phyloP scores from a whole-genome alignment of 92 coral and sea anemone genomes.

The Isaurus tuberculatus region DNA sequence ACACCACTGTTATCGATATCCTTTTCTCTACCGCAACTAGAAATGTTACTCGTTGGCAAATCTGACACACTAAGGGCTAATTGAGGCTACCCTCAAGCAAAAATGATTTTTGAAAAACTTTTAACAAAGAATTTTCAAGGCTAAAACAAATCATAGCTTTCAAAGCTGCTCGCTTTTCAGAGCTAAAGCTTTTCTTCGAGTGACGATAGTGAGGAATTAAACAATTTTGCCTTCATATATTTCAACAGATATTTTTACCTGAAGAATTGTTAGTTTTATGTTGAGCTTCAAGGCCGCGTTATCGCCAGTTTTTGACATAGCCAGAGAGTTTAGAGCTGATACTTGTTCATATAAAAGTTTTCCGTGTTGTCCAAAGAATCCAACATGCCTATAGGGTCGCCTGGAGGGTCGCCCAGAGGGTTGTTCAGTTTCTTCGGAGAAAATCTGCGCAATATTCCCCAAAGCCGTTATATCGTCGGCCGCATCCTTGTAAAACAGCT shows the following conservation, averaged over 20 bases:
- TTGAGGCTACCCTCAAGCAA: too few relatives aligned
- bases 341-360: conserved; percentile 15
- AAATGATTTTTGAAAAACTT: too few relatives aligned
- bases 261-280: neutral
- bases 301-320: conserved; percentile 26
- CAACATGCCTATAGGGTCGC: too few relatives aligned
- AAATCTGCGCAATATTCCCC: conserved; percentile 3
- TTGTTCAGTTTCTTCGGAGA: neutral
- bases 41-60: too few relatives aligned
- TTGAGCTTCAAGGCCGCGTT: neutral
- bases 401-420: neutral
- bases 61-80: too few relatives aligned
- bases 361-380: conserved; percentile 20
- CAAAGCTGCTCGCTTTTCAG: too few relatives aligned
- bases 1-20: too few relatives aligned
- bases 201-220: too few relatives aligned
- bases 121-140: too few relatives aligned
- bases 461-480: neutral
- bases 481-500: neutral
- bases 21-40: too few relatives aligned
- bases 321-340: conserved; percentile 17
- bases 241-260: neutral
- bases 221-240: neutral
- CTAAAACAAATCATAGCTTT: too few relatives aligned
- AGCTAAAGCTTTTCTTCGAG: too few relatives aligned